Evolutionary conservation across 2,113 vertebrate genomes (phyloP).

Genomic region (Campylorhamphus procurvoides): DNA sequence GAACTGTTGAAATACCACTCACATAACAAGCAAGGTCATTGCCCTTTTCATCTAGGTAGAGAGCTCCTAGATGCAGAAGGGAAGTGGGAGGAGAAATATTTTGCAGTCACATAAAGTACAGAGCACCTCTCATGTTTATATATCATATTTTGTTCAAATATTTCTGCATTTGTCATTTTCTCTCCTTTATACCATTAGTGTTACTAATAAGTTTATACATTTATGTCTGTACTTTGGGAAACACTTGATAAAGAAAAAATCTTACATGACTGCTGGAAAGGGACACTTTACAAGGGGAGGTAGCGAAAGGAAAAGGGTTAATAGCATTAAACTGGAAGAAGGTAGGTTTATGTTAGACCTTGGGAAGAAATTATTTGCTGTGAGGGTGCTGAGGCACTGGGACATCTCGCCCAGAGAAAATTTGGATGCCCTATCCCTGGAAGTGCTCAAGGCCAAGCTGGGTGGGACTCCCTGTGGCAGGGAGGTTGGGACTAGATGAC

Average conservation of each 20-base stretch:
- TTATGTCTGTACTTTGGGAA: not conserved
- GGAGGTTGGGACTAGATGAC: not conserved
- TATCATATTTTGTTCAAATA: not conserved
- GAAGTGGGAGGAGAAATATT: not conserved
- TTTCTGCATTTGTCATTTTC: not conserved
- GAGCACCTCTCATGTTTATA: not conserved
- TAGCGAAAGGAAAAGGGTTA: not conserved
- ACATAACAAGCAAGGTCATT: not conserved
- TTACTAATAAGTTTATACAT: not conserved
- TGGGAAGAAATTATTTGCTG: not conserved
- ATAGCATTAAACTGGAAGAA: not conserved
- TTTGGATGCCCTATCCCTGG: not conserved
- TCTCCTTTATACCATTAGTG: not conserved
- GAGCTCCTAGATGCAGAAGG: not conserved
- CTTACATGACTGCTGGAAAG: not conserved
- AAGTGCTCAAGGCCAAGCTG: not conserved
- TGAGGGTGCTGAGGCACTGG: not conserved
- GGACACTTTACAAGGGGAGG: not conserved
- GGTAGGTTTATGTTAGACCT: not conserved
- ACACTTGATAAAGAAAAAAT: not conserved
- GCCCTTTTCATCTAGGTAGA: not conserved
- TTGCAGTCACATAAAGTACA: not conserved
- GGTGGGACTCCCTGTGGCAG: not conserved
- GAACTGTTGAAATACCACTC: not conserved
- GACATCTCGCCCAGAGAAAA: not conserved